Base-by-base conservation (phyloP, 1,140 invertebrate genomes). In the Maniola jurtina region DNA sequence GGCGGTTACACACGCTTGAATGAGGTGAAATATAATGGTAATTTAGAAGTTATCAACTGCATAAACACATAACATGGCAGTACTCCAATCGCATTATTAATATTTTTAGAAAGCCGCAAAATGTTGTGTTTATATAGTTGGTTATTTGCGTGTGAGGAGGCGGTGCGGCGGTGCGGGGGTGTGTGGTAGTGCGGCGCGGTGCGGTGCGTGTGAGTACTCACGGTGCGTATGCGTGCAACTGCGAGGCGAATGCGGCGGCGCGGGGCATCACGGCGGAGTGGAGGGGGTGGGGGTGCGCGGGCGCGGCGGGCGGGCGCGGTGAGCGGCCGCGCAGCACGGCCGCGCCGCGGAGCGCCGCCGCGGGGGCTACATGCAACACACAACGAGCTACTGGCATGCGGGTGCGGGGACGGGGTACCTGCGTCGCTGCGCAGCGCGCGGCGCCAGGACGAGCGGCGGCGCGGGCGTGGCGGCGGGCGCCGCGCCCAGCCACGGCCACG, bases 221-320 rank as follows among this genome's bases (percentile, higher is more conserved):
- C 93, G 92, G 93, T 83, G 94, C 92, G 88, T 95, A 94, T 88
- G 94, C 92, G 93, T 95, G 93, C 91, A 94, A 88, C 77, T 89
- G 92, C 72, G 86, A 80, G 59, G 87, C 81, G 85, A 69, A 85
- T 75, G 85, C 77, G 72, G 79, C 77, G 71, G 83, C 80, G 80
- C 81, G 85, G 76, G 77, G 82, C 73, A 83, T 72, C 66, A 77
- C 88, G 76, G 93, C 93, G 79, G 93, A 93, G 80, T 94, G 92
- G 76, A 92, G 92, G 77, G 79, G 82, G 91, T 92, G 64, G 92
- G 88, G 64, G 89, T 87, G 62, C 90, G 87, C 83, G 73, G 86
- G 79, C 90, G 89, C 68, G 88, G 86, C 63, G 64, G 64, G 48
- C 54, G 71, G 69, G 67, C 76, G 71, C 55, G 76, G 76, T 42